Percentiles rank a stretch among this genome's conserved stretches.
These are phyloP conservation scores for Synanceia verrucosa DNA, from an alignment of 2,797 vertebrate genomes.

Conservation along the genomic window DNA sequence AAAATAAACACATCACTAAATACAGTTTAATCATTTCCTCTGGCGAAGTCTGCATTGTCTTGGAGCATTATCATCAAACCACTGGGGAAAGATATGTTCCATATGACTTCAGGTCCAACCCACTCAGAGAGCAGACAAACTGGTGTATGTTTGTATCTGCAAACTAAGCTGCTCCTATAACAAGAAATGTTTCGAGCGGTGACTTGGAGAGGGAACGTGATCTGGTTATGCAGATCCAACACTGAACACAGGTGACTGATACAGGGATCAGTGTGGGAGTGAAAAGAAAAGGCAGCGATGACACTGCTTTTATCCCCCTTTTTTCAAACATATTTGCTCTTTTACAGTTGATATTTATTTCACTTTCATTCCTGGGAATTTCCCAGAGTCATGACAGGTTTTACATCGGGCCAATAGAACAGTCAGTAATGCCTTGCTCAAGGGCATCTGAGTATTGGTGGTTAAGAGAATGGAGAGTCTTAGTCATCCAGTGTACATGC, in stretches of 20 bases:
- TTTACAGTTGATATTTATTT: background rate
- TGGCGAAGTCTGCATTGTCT: conserved; percentile 29
- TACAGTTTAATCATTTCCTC: conserved; percentile 44
- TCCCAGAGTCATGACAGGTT: conserved; percentile 3
- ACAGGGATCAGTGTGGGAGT: conserved; percentile 32
- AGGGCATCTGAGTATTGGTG: conserved; percentile 2
- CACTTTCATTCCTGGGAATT: conserved; percentile 13
- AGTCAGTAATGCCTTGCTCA: conserved; percentile 22
- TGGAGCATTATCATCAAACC: conserved; percentile 43
- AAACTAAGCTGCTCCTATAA: conserved; percentile 19
- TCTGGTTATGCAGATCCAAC: conserved; percentile 17
- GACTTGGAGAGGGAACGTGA: conserved; percentile 42
- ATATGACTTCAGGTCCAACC: conserved; percentile 41
- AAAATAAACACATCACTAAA: conserved; percentile 46
- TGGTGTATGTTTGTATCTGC: conserved; percentile 32
- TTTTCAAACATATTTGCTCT: background rate
- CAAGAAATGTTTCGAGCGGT: conserved; percentile 12
- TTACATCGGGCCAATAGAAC: background rate
- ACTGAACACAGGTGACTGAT: conserved; percentile 17
- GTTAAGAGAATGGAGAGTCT: conserved; percentile 1
- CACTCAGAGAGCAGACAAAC: conserved; percentile 10
- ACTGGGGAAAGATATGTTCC: conserved; percentile 23
- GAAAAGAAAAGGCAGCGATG: conserved; percentile 60
- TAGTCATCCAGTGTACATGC: conserved; percentile 1
- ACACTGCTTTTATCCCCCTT: conserved; percentile 20